These are phyloP conservation scores for Campoletis raptor DNA, from an alignment of 2,888 invertebrate genomes.

Conservation along the genomic window DNA sequence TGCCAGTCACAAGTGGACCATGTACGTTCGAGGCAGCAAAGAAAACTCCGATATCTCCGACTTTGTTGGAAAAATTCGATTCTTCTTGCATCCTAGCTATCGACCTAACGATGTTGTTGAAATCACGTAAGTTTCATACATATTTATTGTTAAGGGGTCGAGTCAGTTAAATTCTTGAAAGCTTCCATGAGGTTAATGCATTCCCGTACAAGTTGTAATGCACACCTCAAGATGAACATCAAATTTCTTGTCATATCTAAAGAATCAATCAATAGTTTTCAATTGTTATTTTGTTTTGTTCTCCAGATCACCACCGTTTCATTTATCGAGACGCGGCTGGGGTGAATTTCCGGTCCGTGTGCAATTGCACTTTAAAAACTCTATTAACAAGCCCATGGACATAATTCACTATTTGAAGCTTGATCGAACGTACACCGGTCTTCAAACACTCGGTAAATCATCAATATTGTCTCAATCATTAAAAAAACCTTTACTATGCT, in stretches of 20 bases:
- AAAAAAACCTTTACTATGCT: neutral
- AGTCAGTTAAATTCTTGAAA: too few species aligned
- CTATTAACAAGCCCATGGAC: slow-evolving; percentile 91
- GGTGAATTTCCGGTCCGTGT: slow-evolving; percentile 95
- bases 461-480: neutral
- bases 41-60: slow-evolving; percentile 87
- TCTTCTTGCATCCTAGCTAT: slow-evolving; percentile 94
- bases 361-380: slow-evolving; percentile 91
- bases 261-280: neutral
- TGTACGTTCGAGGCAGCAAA: slow-evolving; percentile 92
- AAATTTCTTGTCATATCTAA: too few species aligned
- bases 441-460: slow-evolving; percentile 91
- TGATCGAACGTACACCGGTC: slow-evolving; percentile 92
- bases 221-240: neutral
- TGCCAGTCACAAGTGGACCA: slow-evolving; percentile 95
- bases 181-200: too few species aligned
- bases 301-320: slow-evolving; percentile 91
- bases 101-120: slow-evolving; percentile 94
- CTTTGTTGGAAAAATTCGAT: slow-evolving; percentile 91
- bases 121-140: slow-evolving; percentile 87
- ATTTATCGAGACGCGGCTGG: slow-evolving; percentile 95
- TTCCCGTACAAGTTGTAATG: neutral
- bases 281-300: slow-evolving; percentile 34
- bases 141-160: neutral
- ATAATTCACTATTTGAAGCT: slow-evolving; percentile 92